Base-by-base conservation (phyloP, 2,113 vertebrate species). In the Phalacrocorax brasilianus region DNA sequence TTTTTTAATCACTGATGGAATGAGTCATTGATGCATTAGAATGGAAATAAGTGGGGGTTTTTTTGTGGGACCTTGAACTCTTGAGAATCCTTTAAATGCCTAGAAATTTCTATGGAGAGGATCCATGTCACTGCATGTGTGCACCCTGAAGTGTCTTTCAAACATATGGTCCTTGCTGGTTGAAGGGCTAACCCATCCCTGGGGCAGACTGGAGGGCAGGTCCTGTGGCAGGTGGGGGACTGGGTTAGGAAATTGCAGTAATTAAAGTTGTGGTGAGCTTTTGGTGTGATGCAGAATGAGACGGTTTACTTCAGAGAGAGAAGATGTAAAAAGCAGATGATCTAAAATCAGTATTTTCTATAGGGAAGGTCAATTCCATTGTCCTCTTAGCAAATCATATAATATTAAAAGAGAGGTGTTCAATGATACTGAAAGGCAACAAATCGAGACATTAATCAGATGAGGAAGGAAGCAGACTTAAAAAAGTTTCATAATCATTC, bases 1-100 rank as follows among this genome's bases (percentile, higher is more conserved):
- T 93, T 75, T 93, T 92, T 81, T 88, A 83, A 91, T 91, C 42
- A 53, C 42, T 58, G 35, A 50, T 61, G 8, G 53, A 83, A 78
- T 74, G 27, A 95, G 22, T 91, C 49, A 38, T 42, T 81, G 76
- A 72, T 84, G 28, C 33, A 24, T 45, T 79, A 70, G 44, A 85
- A 63, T 28, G n/a, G 74, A 66, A 93, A 61, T 61, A 40, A 47
- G 7, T 9, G 38, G 38, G 38, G 9, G 15, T n/a, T 30, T 30
- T 90, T 93, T 62, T 18, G 28, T 68, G 49, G 26, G 65, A 81
- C 15, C 10, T 53, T 21, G 5, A 84, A 8, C 79, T 63, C 21
- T 44, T 61, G 56, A 93, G 72, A 81, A 71, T 55, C 28, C 56
- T 88, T 53, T 62, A 88, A 67, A 62, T 26, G 19, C 15, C 12